These are phyloP conservation scores for Deilephila elpenor DNA, from an alignment of 2,888 invertebrate species.

Conservation along the genomic window DNA sequence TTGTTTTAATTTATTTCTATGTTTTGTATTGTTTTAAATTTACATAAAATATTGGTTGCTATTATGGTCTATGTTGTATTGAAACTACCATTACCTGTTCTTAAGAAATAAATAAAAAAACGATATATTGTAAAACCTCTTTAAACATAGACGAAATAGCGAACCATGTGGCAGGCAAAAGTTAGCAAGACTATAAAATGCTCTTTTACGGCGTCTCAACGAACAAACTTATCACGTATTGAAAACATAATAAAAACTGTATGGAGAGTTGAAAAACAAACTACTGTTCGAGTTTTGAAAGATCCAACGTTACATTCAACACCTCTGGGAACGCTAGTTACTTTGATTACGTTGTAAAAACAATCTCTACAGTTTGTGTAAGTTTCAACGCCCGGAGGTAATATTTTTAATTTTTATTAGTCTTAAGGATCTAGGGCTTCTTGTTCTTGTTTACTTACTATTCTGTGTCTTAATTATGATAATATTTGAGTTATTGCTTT, in stretches of 20 bases:
- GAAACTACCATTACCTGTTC: no score
- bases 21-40: no score
- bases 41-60: no score
- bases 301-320: conserved; percentile 36
- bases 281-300: conserved; percentile 10
- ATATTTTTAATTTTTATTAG: conserved; percentile 16
- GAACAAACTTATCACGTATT: conserved; percentile 23
- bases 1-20: no score
- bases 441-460: neutral
- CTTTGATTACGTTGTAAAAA: conserved; percentile 75
- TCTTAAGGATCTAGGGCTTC: neutral
- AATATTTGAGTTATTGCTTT: neutral
- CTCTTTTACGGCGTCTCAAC: conserved; percentile 10
- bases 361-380: conserved; percentile 50
- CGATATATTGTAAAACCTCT: neutral
- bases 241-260: conserved; percentile 19
- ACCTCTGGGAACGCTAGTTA: conserved; percentile 62
- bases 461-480: neutral
- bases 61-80: no score
- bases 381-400: neutral
- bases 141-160: neutral
- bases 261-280: conserved; percentile 21
- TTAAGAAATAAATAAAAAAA: no score
- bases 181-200: conserved; percentile 15
- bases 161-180: neutral